phyloP scores from a whole-genome alignment of 2,113 vertebrate genomes.

The Hippopotamus amphibius region DNA sequence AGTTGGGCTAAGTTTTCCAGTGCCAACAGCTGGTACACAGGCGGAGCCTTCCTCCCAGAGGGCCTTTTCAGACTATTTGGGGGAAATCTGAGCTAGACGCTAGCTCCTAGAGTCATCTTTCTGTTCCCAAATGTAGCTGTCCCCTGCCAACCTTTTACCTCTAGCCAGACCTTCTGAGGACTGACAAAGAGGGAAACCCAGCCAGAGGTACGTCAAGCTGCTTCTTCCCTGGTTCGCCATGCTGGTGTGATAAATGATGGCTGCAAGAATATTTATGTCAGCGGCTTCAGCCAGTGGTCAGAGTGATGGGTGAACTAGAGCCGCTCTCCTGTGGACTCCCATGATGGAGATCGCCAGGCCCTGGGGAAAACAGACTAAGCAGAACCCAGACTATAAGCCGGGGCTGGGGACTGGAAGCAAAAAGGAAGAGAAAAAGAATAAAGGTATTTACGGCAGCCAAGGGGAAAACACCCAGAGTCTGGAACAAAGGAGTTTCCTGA shows the following conservation, averaged over 20 bases:
- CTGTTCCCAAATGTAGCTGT: background rate
- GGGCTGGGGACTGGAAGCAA: background rate
- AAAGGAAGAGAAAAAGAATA: background rate
- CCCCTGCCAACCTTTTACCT: background rate
- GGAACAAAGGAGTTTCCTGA: background rate
- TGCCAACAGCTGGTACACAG: background rate
- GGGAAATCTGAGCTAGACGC: background rate
- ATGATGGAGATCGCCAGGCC: background rate
- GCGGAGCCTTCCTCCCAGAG: background rate
- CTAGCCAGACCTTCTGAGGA: background rate
- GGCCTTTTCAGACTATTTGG: background rate
- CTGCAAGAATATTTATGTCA: background rate
- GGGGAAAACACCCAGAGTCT: background rate
- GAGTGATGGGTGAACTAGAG: background rate
- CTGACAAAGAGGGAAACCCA: background rate
- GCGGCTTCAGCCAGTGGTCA: background rate
- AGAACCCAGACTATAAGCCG: background rate
- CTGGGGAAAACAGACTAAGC: background rate
- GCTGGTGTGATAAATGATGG: background rate
- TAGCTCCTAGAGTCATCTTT: background rate
- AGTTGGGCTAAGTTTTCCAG: background rate
- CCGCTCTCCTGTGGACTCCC: background rate
- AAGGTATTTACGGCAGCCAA: background rate
- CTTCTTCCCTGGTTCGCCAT: background rate
- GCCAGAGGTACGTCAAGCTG: background rate